Evolutionary conservation across 2,113 vertebrate species (phyloP).

Genomic region (Neodon shergylaensis): DNA sequence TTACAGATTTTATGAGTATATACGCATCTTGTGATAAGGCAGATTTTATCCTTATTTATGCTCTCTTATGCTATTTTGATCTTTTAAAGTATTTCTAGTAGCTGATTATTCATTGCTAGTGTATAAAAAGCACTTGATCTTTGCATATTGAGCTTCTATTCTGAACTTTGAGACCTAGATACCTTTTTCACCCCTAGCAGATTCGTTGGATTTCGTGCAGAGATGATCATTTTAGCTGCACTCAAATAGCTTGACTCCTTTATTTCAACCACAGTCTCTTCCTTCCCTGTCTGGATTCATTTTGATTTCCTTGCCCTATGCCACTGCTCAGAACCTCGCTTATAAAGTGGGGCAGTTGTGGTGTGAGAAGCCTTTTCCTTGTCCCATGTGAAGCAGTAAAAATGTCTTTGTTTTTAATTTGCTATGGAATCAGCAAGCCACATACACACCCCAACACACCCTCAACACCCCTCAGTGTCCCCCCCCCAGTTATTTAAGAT

Average conservation of each 20-base stretch:
- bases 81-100: background rate
- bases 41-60: background rate
- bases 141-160: background rate
- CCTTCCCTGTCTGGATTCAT: background rate
- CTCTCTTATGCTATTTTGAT: background rate
- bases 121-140: background rate
- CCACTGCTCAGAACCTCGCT: background rate
- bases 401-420: background rate
- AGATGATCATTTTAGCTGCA: background rate
- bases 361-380: background rate
- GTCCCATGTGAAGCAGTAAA: background rate
- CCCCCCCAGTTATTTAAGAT: background rate
- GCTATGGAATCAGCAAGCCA: too few relatives aligned
- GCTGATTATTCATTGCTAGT: background rate
- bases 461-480: too few relatives aligned
- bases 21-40: background rate
- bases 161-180: background rate
- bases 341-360: background rate
- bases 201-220: background rate
- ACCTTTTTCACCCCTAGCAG: background rate
- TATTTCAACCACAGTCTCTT: background rate
- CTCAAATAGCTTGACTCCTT: background rate
- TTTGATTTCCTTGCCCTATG: background rate
- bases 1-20: background rate
- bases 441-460: too few relatives aligned